phyloP scores from a whole-genome alignment of 1,140 invertebrate species.

The Atta colombica region DNA sequence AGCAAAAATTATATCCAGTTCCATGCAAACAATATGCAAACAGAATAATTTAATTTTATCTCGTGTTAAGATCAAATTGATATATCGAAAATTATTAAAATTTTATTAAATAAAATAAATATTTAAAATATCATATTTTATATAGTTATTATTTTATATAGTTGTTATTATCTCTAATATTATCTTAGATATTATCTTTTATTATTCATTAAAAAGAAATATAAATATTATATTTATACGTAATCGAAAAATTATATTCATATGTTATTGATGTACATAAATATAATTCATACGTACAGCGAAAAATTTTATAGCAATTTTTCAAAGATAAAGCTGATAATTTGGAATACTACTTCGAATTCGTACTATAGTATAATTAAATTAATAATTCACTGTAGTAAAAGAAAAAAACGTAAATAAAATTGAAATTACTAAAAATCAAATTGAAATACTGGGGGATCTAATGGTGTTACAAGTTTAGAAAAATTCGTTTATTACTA shows the following conservation, averaged over 20 bases:
- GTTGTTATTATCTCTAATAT: constrained; percentile 7
- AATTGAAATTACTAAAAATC: not conserved
- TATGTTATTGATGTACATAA: not conserved
- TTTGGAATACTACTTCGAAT: not conserved
- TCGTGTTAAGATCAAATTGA: not conserved
- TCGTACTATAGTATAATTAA: not conserved
- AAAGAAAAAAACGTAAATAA: not conserved
- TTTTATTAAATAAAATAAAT: constrained; percentile 6
- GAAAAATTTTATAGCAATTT: not conserved
- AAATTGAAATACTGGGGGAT: not conserved
- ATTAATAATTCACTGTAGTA: not conserved
- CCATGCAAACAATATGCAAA: not conserved
- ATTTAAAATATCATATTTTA: not conserved
- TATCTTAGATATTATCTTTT: not conserved
- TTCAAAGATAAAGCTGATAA: not conserved
- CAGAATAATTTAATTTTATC: constrained; percentile 12
- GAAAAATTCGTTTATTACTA: not conserved
- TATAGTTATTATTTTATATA: not conserved
- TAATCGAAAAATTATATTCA: not conserved
- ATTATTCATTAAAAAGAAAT: not conserved
- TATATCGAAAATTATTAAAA: not conserved
- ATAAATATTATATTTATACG: not conserved
- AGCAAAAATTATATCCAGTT: constrained; percentile 49
- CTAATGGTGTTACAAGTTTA: not conserved
- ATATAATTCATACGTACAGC: not conserved